Percentiles rank a stretch among this genome's conserved stretches.
Conservation (phyloP, 2,797 vertebrate genomes). For the Sebastiscus tertius region DNA sequence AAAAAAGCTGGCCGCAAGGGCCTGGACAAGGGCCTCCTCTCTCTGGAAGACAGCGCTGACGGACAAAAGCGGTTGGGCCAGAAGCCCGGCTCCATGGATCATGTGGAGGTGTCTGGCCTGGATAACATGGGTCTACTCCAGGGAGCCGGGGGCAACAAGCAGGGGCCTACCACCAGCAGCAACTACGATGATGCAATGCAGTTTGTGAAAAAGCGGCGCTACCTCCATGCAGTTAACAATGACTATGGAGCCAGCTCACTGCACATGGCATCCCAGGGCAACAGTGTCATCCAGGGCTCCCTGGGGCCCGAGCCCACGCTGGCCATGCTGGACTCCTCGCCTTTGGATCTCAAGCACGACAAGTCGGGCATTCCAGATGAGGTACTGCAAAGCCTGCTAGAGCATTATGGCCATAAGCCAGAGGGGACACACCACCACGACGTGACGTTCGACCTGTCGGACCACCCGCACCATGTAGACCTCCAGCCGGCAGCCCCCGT, state of each 20-base stretch:
- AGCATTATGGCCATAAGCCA: slow-evolving; percentile 96
- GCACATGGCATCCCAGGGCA: slow-evolving; percentile 90
- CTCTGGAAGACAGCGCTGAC: slow-evolving; percentile 83
- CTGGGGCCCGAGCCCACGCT: slow-evolving; percentile 90
- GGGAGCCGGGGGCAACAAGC: slow-evolving; percentile 86
- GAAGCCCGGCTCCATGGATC: slow-evolving; percentile 88
- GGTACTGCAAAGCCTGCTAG: slow-evolving; percentile 96
- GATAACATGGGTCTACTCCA: slow-evolving; percentile 92
- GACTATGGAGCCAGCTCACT: slow-evolving; percentile 92
- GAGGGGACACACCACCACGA: slow-evolving; percentile 91
- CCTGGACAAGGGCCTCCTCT: slow-evolving; percentile 89
- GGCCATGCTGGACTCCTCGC: slow-evolving; percentile 92
- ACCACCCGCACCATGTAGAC: slow-evolving; percentile 91
- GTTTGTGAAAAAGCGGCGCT: slow-evolving; percentile 98
- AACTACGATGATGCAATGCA: slow-evolving; percentile 99
- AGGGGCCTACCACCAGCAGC: slow-evolving; percentile 90
- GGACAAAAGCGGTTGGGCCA: slow-evolving; percentile 90
- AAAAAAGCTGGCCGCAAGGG: slow-evolving; percentile 93
- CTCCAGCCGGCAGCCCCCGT: slow-evolving; percentile 91
- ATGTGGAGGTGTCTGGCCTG: slow-evolving; percentile 83
- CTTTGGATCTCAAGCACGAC: slow-evolving; percentile 96
- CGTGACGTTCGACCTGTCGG: slow-evolving; percentile 92
- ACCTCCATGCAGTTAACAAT: slow-evolving; percentile 92
- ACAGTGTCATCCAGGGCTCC: slow-evolving; percentile 93
- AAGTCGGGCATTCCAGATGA: slow-evolving; percentile 99